These are phyloP conservation scores for Aurelia sp. DNA, from an alignment of 30 jellyfish, hydroid and myxozoan species.

Conservation along the genomic window DNA sequence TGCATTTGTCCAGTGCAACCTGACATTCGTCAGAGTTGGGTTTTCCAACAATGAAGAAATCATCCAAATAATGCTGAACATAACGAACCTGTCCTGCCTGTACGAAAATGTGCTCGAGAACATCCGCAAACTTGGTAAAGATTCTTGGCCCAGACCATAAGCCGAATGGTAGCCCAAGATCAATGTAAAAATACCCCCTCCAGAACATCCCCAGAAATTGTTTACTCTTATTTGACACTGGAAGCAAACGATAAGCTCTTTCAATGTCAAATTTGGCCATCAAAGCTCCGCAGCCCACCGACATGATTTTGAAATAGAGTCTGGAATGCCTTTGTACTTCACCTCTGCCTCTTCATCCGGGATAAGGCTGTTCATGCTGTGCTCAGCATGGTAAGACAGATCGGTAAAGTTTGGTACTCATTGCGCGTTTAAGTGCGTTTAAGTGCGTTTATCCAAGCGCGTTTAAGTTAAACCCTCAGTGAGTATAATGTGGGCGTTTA, in stretches of 20 bases:
- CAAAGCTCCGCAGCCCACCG: constrained; percentile 50
- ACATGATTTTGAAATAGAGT: constrained; percentile 43
- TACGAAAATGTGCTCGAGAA: constrained; percentile 19
- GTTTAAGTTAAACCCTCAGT: too few relatives aligned
- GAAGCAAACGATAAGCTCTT: constrained; percentile 74
- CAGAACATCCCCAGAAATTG: constrained; percentile 59
- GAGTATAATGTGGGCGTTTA: too few relatives aligned
- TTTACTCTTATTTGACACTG: constrained; percentile 31
- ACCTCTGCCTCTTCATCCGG: constrained; percentile 55
- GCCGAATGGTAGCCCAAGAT: constrained; percentile 79
- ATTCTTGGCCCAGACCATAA: constrained; percentile 75
- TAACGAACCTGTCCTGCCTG: neutral
- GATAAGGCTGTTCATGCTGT: constrained; percentile 57
- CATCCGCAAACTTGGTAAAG: constrained; percentile 68
- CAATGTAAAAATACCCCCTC: constrained; percentile 60
- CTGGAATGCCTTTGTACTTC: constrained; percentile 62
- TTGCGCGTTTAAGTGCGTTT: too few relatives aligned
- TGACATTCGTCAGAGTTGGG: too few relatives aligned
- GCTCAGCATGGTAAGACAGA: constrained; percentile 71
- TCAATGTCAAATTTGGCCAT: constrained; percentile 70
- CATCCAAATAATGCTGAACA: neutral
- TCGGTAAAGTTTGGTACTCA: too few relatives aligned
- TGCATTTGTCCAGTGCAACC: neutral
- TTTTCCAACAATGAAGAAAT: neutral
- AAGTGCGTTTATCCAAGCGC: too few relatives aligned